Percentiles rank a stretch among this genome's conserved stretches.
phyloP scores from a whole-genome alignment of 2,888 invertebrate species.

The Trichopoda pennipes region DNA sequence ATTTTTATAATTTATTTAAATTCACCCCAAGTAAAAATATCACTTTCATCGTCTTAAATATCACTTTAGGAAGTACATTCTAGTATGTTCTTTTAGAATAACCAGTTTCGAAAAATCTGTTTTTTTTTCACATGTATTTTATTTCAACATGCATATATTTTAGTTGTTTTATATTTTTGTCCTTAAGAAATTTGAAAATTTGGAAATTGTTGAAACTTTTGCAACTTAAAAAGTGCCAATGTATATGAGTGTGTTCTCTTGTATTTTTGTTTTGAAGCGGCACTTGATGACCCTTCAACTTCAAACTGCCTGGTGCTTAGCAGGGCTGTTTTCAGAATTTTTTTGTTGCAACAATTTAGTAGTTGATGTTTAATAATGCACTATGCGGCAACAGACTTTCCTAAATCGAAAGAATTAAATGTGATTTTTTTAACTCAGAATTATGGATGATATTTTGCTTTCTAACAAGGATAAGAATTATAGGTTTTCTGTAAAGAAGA shows the following conservation, averaged over 20 bases:
- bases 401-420: background rate
- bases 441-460: too few species aligned
- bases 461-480: too few species aligned
- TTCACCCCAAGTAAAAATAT: too few species aligned
- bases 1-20: too few species aligned
- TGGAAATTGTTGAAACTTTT: constrained; percentile 36
- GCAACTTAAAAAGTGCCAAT: constrained; percentile 26
- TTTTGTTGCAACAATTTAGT: constrained; percentile 20
- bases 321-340: constrained; percentile 44
- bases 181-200: constrained; percentile 22
- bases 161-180: constrained; percentile 1
- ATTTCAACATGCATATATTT: constrained; percentile 1
- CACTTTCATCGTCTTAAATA: too few species aligned
- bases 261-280: constrained; percentile 54
- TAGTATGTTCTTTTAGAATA: background rate
- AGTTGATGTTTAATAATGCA: constrained; percentile 12
- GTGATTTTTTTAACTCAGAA: too few species aligned
- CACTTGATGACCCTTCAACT: constrained; percentile 68
- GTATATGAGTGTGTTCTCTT: constrained; percentile 19
- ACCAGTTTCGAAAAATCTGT: constrained; percentile 34
- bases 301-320: constrained; percentile 58
- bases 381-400: background rate
- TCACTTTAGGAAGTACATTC: background rate
- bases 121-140: constrained; percentile 34
- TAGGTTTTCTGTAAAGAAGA: too few species aligned